A percentile compares a stretch with the other conserved stretches of the same genome.
These are phyloP conservation scores for Avahi laniger DNA, from an alignment of 2,797 vertebrate genomes.

Conservation along the genomic window DNA sequence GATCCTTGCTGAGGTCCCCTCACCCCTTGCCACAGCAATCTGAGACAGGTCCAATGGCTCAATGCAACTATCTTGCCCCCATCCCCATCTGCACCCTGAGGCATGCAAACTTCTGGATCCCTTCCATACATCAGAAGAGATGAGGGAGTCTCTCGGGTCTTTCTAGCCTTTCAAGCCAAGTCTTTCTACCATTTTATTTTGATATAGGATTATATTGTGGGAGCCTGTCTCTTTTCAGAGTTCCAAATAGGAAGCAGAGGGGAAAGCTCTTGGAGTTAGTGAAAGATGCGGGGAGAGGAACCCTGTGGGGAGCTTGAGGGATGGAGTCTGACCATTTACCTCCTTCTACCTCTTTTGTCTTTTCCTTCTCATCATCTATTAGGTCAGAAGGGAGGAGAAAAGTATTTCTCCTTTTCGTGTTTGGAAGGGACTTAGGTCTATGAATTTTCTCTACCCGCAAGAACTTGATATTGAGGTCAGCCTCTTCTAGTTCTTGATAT, in stretches of 20 bases:
- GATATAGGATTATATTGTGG: neutral
- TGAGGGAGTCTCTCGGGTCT: neutral
- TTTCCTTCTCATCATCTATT: neutral
- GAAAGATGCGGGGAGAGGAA: fast-evolving
- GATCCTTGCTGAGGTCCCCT: neutral
- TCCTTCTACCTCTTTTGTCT: neutral
- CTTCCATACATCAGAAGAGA: neutral
- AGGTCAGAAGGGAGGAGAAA: neutral
- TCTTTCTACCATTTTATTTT: neutral
- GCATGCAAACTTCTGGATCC: neutral
- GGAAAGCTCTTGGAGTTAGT: neutral
- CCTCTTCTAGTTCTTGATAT: neutral
- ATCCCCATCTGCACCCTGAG: no score
- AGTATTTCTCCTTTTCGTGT: neutral
- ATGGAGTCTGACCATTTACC: neutral
- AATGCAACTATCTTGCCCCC: neutral
- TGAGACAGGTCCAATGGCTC: neutral
- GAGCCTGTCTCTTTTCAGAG: neutral
- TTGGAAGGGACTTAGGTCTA: neutral
- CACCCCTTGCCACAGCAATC: neutral
- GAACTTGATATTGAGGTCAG: neutral
- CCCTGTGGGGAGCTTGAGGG: neutral
- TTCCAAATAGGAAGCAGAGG: neutral
- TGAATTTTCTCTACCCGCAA: neutral
- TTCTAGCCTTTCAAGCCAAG: neutral